Evolutionary conservation across 2,113 vertebrate species (phyloP), one percentile per base, ranked within the genome.

Genomic region (Strigops habroptila): DNA sequence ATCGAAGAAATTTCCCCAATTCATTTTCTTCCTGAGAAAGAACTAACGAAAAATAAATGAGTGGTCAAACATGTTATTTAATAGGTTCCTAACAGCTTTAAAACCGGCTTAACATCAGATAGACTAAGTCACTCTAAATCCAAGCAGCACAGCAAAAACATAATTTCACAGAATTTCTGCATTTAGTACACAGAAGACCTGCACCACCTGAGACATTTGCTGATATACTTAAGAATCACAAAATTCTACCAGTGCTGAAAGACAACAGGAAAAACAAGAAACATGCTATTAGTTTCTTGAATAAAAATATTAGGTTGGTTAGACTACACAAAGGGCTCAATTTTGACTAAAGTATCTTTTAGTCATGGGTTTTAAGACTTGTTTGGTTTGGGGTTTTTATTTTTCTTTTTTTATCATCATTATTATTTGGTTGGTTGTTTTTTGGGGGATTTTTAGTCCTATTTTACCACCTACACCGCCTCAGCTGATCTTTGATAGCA

Each of bases 1-100:
- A 98, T 93, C 99, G 99, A 92, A 99, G 98, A 97, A 99, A 99
- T 65, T 99, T 99, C 12, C 99, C 99, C 98, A 99, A 91, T 97
- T 99, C 99, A 48, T 99, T 99, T 98, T 99, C 99, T 96, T 99
- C 99, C 96, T 99, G 99, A 88, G 99, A 99, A 63, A 99, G 97
- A 97, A 98, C 99, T 99, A 97, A 82, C 77, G 10, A 74, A 90
- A 83, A 97, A 98, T 65, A 96, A 90, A 87, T 80, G 81, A 96
- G 75, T 31, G 12, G 89, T 94, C 83, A 97, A 85, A 89, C 25
- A 64, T 1, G 24, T 74, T 67, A 91, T 71, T 86, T 62, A 73
- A 46, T 18, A 88, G 17, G 11, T 18, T 68, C 35, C 41, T 37
- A 77, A 64, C 41, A 86, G 51, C 81, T 92, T 82, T 79, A 88